Conservation (phyloP, 2,797 vertebrate genomes). For the Furcifer pardalis region DNA sequence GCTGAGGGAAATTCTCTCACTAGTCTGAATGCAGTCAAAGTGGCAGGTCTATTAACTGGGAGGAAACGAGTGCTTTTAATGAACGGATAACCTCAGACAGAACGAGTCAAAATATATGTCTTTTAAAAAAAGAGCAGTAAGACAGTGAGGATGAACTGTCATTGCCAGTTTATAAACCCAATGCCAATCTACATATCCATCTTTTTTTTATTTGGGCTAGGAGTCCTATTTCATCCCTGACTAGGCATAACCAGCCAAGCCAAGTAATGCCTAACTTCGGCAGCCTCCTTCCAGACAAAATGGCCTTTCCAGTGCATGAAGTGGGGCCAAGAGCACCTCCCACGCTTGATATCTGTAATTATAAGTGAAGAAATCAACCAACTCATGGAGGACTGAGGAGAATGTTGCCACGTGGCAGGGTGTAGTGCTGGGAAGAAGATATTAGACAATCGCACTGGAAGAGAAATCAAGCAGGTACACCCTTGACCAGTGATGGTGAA, state of each 20-base stretch:
- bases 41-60: neutral
- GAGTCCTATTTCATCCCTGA: fast-evolving
- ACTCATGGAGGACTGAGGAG: neutral
- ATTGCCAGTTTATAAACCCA: neutral
- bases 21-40: neutral
- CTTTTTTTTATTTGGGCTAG: neutral
- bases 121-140: neutral
- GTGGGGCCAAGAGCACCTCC: neutral
- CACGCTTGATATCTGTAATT: neutral
- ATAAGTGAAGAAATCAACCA: neutral
- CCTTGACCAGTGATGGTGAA: too few relatives aligned
- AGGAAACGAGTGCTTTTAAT: neutral
- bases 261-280: fast-evolving
- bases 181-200: fast-evolving
- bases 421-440: too few relatives aligned
- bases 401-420: neutral
- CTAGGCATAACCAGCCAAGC: neutral
- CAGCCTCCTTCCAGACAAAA: neutral
- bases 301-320: neutral
- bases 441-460: too few relatives aligned
- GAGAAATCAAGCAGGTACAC: neutral
- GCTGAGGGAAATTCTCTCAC: neutral
- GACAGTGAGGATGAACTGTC: neutral
- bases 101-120: neutral
- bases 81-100: neutral